Evolutionary conservation across 2,888 invertebrate species (phyloP).

Genomic region (Ptychoptera albimana): DNA sequence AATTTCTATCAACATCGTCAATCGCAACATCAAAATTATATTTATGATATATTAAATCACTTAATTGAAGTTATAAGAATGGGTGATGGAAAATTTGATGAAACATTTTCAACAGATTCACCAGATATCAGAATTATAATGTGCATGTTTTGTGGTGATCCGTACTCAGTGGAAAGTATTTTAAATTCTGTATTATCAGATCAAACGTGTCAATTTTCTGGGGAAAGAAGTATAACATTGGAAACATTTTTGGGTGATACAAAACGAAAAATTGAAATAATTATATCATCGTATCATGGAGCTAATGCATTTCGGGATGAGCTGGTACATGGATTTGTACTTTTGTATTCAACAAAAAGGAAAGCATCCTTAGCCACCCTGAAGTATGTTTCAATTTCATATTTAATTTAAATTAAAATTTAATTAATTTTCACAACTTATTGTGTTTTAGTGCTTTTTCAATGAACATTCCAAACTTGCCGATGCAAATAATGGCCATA

Average conservation of each 20-base stretch:
- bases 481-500: constrained; percentile 86
- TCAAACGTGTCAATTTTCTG: constrained; percentile 71
- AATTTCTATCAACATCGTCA: constrained; percentile 21
- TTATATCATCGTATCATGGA: constrained; percentile 87
- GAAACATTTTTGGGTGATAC: constrained; percentile 86
- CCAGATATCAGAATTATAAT: constrained; percentile 59
- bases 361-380: constrained; percentile 87
- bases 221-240: constrained; percentile 73
- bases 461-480: constrained; percentile 81
- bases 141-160: constrained; percentile 94
- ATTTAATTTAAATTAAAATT: not conserved
- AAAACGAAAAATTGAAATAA: constrained; percentile 76
- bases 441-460: constrained; percentile 61
- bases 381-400: constrained; percentile 41
- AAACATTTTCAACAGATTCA: constrained; percentile 28
- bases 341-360: constrained; percentile 87
- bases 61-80: constrained; percentile 28
- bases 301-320: constrained; percentile 84
- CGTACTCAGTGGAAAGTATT: constrained; percentile 78
- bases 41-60: constrained; percentile 30
- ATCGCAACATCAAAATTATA: constrained; percentile 30
- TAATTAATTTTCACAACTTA: constrained; percentile 3
- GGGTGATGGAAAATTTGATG: constrained; percentile 27
- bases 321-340: constrained; percentile 85
- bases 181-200: constrained; percentile 75